Evolutionary conservation across 2,113 vertebrate species (phyloP), one percentile per base, ranked within the genome.

Genomic region (Hydrochoerus hydrochaeris): DNA sequence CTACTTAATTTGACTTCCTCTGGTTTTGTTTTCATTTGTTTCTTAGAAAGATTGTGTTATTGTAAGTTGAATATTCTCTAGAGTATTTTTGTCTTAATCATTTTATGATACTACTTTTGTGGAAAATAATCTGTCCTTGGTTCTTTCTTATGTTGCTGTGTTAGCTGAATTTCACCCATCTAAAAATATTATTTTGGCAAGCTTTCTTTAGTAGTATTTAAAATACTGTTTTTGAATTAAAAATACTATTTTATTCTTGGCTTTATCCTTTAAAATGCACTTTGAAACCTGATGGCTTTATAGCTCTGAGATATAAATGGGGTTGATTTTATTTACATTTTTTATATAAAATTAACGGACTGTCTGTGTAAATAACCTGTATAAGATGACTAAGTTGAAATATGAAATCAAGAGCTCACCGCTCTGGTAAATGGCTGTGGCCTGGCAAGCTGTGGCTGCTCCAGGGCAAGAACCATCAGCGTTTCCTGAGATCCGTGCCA

Each of bases 11-110:
- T 81, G 9, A 95, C 20, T 95, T 97, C 5, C 17, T 96, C 19
- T 3, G 91, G 41, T 95, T 88, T 97, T 26, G 60, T 73, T 95
- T 97, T 11, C 67, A 0, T 92, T 90, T 97, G 71, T 94, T 32
- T 69, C 67, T 87, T 94, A 65, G 38, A 49, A 96, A 82, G 63
- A 93, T 44, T 24, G 44, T 71, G 12, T 90, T 62, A 38, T 91
- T 94, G 58, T 14, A 71, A 89, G 62, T 7, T 5, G 78, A 96
- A 49, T 63, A 26, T 49, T 96, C 58, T 95, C 69, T 88, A 14
- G 24, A 71, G 17, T 41, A 73, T 41, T 73, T 28, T 9, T 1
- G 85, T 88, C 35, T 90, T 92, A 77, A 46, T 92, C 24, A 94
- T 24, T 94, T 84, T 97, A 22, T 60, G 81, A 24, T n/a, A 65